These are phyloP conservation scores for Arvicanthis niloticus DNA, from an alignment of 2,113 vertebrate genomes.

Conservation along the genomic window DNA sequence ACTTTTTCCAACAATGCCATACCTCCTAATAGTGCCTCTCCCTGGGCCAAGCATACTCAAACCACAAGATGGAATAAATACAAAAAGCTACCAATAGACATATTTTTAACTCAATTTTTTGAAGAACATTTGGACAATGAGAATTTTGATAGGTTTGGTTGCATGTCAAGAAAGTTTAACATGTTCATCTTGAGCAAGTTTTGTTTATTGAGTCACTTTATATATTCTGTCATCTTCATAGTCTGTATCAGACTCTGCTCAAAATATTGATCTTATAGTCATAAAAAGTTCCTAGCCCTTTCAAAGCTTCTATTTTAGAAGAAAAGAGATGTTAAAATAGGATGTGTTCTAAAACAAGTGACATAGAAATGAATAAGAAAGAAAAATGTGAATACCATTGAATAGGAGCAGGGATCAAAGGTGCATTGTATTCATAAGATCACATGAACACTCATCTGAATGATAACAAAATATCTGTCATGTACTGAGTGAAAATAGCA, in stretches of 20 bases:
- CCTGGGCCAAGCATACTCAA: too few relatives aligned
- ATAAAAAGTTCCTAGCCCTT: not conserved
- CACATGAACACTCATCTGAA: not conserved
- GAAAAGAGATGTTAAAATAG: not conserved
- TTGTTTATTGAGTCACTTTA: not conserved
- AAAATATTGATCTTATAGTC: not conserved
- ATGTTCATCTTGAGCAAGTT: not conserved
- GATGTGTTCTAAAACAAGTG: not conserved
- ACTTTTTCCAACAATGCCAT: too few relatives aligned
- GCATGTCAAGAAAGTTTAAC: not conserved
- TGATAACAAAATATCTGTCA: too few relatives aligned
- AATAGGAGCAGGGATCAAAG: not conserved
- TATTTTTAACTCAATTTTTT: not conserved
- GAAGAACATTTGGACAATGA: not conserved
- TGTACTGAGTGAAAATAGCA: not conserved
- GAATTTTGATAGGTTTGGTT: not conserved
- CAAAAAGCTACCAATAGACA: not conserved
- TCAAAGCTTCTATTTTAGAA: not conserved
- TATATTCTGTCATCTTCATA: not conserved
- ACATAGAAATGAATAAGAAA: not conserved
- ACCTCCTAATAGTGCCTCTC: too few relatives aligned
- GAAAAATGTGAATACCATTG: not conserved
- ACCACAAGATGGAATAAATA: not conserved
- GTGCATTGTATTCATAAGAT: not conserved
- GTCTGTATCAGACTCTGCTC: not conserved